Base-by-base conservation (phyloP, 2,113 vertebrate genomes). In the Calyptommatus sinebrachiatus region DNA sequence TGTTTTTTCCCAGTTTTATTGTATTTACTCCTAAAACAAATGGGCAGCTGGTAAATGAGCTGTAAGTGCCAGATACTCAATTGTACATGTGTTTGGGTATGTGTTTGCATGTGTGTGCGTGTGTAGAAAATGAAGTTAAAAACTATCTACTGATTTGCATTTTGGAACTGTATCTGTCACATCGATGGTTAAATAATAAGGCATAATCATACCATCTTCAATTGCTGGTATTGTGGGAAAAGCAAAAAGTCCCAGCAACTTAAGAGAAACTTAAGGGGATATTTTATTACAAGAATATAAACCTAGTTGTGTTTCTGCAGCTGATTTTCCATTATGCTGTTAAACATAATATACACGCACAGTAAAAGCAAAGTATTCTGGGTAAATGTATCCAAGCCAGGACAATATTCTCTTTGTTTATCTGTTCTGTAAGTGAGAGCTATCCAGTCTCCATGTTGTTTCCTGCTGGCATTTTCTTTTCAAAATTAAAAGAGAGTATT, bases 351-450 rank as follows among this genome's bases (percentile, higher is more conserved):
- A 93, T 90, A 89, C 83, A 87, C 90, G 76, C 90, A 85, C 83
- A 86, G 80, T 90, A 88, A 92, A 88, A 91, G 93, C 92, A 92
- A 91, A 88, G 88, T 79, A 91, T 88, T 90, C 86, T 91, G 86
- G 79, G 81, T 89, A 92, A 94, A 73, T 78, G 89, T 48, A 86
- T 87, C 82, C 91, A 92, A 90, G 83, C 79, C 82, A 86, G 87
- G 86, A 95, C 94, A 95, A 90, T 92, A 86, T 89, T 87, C 87
- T 82, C 90, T 89, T 92, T 95, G 93, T 95, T 90, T 82, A 83
- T 57, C 70, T 74, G 1, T 46, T 92, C 87, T 88, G 85, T 83
- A 71, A 78, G 78, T 84, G 83, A 89, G 85, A 89, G 89, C 73
- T 18, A 16, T 86, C 89, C 88, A 87, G 75, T 73, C 73, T 41